These are phyloP conservation scores for Heliothis subflexa DNA, from an alignment of 1,140 invertebrate species.

Conservation along the genomic window DNA sequence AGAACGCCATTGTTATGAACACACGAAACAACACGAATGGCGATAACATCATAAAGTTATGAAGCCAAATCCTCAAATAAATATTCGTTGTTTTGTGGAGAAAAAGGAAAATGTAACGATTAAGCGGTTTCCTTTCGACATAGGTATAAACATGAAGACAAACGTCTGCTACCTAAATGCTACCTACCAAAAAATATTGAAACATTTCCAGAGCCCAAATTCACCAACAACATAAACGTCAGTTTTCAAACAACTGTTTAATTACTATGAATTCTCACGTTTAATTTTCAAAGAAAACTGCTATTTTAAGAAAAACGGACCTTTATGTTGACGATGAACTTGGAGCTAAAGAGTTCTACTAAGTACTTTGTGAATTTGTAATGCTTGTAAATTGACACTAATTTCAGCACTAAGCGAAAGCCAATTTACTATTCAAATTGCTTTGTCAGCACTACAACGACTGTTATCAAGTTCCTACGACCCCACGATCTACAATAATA, in stretches of 20 bases:
- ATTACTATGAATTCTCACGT: too few relatives aligned
- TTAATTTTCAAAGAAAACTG: too few relatives aligned
- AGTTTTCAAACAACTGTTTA: too few relatives aligned
- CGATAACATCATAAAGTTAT: slow-evolving; percentile 17
- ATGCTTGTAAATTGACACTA: background rate
- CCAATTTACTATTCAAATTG: slow-evolving; percentile 16
- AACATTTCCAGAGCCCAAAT: too few relatives aligned
- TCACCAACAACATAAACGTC: too few relatives aligned
- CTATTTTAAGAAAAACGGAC: too few relatives aligned
- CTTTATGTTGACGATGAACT: too few relatives aligned
- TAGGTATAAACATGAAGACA: background rate
- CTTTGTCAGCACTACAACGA: slow-evolving; percentile 1
- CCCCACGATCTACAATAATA: slow-evolving; percentile 2
- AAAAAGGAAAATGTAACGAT: slow-evolving; percentile 38
- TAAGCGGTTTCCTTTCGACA: slow-evolving; percentile 30
- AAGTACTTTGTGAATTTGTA: background rate
- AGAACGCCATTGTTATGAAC: slow-evolving; percentile 39
- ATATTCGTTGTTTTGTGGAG: slow-evolving; percentile 5
- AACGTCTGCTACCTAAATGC: too few relatives aligned
- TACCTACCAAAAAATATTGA: too few relatives aligned
- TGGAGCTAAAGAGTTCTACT: background rate
- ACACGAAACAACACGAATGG: slow-evolving; percentile 20
- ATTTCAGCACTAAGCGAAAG: background rate
- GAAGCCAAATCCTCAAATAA: slow-evolving; percentile 31
- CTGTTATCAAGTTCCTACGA: background rate